phyloP scores from a whole-genome alignment of 2,113 vertebrate species.

The Polyodon spathula region DNA sequence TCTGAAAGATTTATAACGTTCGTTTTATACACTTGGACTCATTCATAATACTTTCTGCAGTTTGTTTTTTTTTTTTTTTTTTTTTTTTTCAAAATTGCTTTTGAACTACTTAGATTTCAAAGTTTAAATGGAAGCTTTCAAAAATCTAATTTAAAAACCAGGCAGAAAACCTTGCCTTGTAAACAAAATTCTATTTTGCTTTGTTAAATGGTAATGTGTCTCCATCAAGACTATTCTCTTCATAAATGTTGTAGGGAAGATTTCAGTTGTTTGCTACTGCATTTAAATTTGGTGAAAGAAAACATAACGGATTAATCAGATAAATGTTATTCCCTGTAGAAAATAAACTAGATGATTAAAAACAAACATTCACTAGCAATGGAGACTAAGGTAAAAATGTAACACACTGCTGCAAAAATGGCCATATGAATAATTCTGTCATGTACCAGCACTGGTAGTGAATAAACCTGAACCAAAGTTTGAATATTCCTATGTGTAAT shows the following conservation, averaged over 20 bases:
- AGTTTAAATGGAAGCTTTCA: slow-evolving; percentile 55
- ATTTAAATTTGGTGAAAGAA: slow-evolving; percentile 33
- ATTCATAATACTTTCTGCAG: slow-evolving; percentile 26
- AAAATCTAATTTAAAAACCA: slow-evolving; percentile 60
- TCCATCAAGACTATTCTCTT: slow-evolving; percentile 50
- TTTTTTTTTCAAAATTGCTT: slow-evolving; percentile 47
- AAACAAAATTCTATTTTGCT: slow-evolving; percentile 69
- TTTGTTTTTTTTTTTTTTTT: no score
- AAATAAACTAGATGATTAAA: background rate
- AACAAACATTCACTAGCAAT: background rate
- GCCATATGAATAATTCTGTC: no score
- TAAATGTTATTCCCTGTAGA: background rate
- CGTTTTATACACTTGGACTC: slow-evolving; percentile 40
- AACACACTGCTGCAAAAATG: no score
- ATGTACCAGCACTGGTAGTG: no score
- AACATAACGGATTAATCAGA: background rate
- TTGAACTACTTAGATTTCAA: slow-evolving; percentile 51
- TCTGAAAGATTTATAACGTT: slow-evolving; percentile 46
- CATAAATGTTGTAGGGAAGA: slow-evolving; percentile 59
- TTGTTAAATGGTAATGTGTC: slow-evolving; percentile 70
- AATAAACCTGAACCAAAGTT: no score
- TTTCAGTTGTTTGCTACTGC: slow-evolving; percentile 43
- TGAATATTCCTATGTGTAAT: no score
- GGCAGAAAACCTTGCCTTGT: slow-evolving; percentile 49
- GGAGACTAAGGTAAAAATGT: no score